Evolutionary conservation across 2,888 invertebrate species (phyloP), one percentile per base, ranked within the genome.

Genomic region (Autographa pulchrina): DNA sequence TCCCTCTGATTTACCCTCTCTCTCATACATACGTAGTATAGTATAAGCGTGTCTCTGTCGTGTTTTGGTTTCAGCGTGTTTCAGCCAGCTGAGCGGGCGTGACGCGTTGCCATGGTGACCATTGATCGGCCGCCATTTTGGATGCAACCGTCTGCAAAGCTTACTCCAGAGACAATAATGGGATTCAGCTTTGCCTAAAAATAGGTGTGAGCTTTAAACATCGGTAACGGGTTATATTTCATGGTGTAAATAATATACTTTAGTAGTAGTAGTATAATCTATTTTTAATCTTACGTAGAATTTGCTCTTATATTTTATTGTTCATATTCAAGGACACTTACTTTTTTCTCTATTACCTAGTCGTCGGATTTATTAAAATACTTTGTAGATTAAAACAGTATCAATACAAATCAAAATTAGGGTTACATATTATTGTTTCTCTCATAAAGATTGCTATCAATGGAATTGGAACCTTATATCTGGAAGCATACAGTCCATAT

Each of bases 121-220:
- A 95, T 95, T 95, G 95, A 95, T 95, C 94, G 94, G 75, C 81
- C 89, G 92, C 93, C 94, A 94, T 94, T 85, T 94, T 95, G 92
- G 85, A 91, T 94, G 93, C 94, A 94, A 90, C 86, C 92, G 93
- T 93, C 94, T 94, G 93, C 90, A 87, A 88, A 88, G 72, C 85
- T 85, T 85, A 86, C 85, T 86, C 85, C 81, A 88, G 81, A 83
- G 81, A 84, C 84, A 72, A 74, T 80, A 84, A 83, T 79, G 82
- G 81, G 84, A 72, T 85, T 86, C 82, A 77, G 69, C 70, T 74
- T 65, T 31, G 62, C 70, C 77, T 82, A 68, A 80, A 84, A 83
- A 77, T 78, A 75, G 82, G 80, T 76, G 75, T 73, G 70, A 32
- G 8, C 65, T 69, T 38, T 18, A 11, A n/a, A 68, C 70, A 18